phyloP scores from a whole-genome alignment of 30 jellyfish, hydroid and myxozoan species.

The Haliclystus octoradiatus region DNA sequence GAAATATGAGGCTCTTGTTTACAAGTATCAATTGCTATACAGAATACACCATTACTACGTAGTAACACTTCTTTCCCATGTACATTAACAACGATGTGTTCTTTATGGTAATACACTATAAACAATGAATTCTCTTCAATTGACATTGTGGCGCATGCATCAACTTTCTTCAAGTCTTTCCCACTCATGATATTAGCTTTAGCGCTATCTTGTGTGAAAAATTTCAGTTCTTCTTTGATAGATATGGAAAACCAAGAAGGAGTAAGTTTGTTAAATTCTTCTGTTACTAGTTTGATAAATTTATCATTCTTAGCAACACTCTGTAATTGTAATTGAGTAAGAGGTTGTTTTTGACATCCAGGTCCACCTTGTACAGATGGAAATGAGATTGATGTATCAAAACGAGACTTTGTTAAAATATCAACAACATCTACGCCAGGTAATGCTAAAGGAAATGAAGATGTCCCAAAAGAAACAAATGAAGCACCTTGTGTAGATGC shows the following conservation, averaged over 20 bases:
- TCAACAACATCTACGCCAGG: constrained; percentile 41
- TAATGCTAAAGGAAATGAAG: constrained; percentile 35
- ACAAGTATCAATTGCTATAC: constrained; percentile 69
- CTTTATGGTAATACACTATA: constrained; percentile 37
- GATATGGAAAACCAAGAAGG: constrained; percentile 67
- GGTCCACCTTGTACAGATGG: not conserved
- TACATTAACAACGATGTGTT: constrained; percentile 26
- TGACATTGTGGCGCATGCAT: constrained; percentile 45
- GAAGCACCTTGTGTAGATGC: constrained; percentile 49
- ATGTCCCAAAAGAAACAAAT: constrained; percentile 6
- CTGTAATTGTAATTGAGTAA: constrained; percentile 37
- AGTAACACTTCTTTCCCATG: constrained; percentile 20
- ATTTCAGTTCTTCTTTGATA: constrained; percentile 7
- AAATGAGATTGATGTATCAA: not conserved
- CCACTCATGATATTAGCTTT: constrained; percentile 50
- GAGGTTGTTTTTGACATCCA: constrained; percentile 10
- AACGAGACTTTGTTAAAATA: constrained; percentile 7
- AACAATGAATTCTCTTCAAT: constrained; percentile 36
- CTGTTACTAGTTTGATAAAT: constrained; percentile 34
- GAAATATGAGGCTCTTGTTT: constrained; percentile 51
- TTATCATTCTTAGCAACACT: constrained; percentile 31
- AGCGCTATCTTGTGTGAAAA: constrained; percentile 38
- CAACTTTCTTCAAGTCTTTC: constrained; percentile 7
- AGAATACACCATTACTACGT: constrained; percentile 26
- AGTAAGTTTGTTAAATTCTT: constrained; percentile 36